A percentile compares a stretch with the other conserved stretches of the same genome.
phyloP scores from a whole-genome alignment of 2,888 invertebrate species.

The Agriotes lineatus region DNA sequence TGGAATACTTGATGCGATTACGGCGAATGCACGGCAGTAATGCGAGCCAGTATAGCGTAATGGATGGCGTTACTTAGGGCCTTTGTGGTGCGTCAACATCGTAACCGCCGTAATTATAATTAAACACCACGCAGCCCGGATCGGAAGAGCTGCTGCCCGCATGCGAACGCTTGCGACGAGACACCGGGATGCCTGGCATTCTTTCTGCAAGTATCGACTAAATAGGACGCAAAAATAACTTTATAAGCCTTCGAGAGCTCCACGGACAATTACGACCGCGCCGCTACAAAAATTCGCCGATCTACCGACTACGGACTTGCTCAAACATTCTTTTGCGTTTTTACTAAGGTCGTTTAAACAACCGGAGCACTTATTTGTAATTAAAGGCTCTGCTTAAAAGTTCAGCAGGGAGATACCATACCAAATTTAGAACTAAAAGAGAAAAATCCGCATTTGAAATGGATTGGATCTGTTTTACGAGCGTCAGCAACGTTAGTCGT shows the following conservation, averaged over 20 bases:
- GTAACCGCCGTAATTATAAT: conserved; percentile 52
- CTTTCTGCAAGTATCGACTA: conserved; percentile 2
- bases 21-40: conserved; percentile 58
- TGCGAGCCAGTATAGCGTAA: conserved; percentile 55
- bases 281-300: too few relatives aligned
- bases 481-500: too few relatives aligned
- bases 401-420: too few relatives aligned
- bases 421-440: too few relatives aligned
- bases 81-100: conserved; percentile 51
- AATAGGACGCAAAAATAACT: conserved; percentile 13
- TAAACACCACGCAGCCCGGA: conserved; percentile 32
- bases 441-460: too few relatives aligned
- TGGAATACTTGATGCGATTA: conserved; percentile 62
- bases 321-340: too few relatives aligned
- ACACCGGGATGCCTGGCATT: neutral
- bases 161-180: neutral
- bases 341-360: too few relatives aligned
- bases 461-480: too few relatives aligned
- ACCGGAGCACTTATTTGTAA: too few relatives aligned
- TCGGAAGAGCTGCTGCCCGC: conserved; percentile 4
- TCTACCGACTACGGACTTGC: too few relatives aligned
- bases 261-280: neutral
- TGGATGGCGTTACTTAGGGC: conserved; percentile 57
- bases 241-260: neutral
- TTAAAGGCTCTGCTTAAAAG: too few relatives aligned